Conservation (phyloP, 1,140 invertebrate genomes). For the Calephelis nemesis region DNA sequence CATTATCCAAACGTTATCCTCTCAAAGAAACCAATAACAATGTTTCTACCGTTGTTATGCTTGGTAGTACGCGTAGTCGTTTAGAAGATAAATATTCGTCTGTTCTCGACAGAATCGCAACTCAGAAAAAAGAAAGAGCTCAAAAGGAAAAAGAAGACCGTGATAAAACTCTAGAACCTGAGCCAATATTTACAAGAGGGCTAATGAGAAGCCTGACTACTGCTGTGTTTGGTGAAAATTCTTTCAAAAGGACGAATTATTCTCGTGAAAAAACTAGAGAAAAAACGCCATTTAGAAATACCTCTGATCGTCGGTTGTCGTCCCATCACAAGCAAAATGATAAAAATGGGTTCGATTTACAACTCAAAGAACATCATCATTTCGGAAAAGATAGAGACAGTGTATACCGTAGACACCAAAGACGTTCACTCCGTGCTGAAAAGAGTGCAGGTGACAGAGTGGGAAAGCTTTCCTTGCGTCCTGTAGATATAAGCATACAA, state of each 20-base stretch:
- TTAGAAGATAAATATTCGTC: slow-evolving; percentile 88
- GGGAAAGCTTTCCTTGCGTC: slow-evolving; percentile 68
- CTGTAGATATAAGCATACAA: slow-evolving; percentile 74
- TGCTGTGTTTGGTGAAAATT: slow-evolving; percentile 83
- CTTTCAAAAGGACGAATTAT: slow-evolving; percentile 76
- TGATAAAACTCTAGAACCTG: slow-evolving; percentile 85
- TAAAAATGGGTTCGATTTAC: slow-evolving; percentile 63
- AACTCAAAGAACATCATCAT: slow-evolving; percentile 49
- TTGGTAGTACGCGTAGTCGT: slow-evolving; percentile 81
- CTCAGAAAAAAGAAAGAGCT: slow-evolving; percentile 79
- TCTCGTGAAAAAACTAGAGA: slow-evolving; percentile 75
- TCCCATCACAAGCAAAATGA: slow-evolving; percentile 57
- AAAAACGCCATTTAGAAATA: slow-evolving; percentile 80
- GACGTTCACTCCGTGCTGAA: slow-evolving; percentile 74
- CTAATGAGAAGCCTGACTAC: slow-evolving; percentile 83
- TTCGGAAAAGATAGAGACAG: slow-evolving; percentile 76
- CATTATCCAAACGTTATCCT: slow-evolving; percentile 66
- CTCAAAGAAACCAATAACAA: slow-evolving; percentile 71
- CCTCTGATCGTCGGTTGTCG: slow-evolving; percentile 55
- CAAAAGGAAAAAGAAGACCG: slow-evolving; percentile 77
- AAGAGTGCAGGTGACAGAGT: slow-evolving; percentile 77
- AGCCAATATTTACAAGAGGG: slow-evolving; percentile 64
- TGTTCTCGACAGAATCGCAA: slow-evolving; percentile 83
- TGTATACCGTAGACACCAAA: slow-evolving; percentile 66
- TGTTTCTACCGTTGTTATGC: slow-evolving; percentile 60